Evolutionary conservation across 2,797 vertebrate species (phyloP).

Genomic region (Hippocampus kuda): DNA sequence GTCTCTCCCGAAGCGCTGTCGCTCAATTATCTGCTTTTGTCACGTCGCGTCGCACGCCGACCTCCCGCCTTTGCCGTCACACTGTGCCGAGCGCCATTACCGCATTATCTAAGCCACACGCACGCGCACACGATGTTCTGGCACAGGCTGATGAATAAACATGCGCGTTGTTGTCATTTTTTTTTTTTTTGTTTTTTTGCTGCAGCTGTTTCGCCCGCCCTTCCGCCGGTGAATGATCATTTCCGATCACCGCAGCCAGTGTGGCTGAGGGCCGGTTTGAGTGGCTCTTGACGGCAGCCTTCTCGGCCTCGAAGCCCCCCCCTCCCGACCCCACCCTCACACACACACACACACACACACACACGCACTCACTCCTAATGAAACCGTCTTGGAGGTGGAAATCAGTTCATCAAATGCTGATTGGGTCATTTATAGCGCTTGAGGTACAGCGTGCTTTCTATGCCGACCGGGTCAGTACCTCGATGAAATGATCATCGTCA

Average conservation of each 20-base stretch:
- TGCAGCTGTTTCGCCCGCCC: background rate
- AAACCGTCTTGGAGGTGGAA: background rate
- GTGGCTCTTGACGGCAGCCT: background rate
- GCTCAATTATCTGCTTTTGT: constrained; percentile 54
- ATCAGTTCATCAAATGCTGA: background rate
- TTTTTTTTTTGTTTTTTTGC: background rate
- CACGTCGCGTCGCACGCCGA: constrained; percentile 30
- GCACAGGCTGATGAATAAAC: constrained; percentile 36
- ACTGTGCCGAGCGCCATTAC: constrained; percentile 46
- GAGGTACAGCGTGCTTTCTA: background rate
- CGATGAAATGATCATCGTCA: too few relatives aligned
- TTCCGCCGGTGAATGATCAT: background rate
- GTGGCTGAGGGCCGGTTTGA: background rate
- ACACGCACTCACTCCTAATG: background rate
- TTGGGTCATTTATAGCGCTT: background rate
- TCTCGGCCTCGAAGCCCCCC: background rate
- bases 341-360: too few relatives aligned
- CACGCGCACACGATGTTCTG: constrained; percentile 13
- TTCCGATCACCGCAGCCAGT: background rate
- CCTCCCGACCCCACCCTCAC: too few relatives aligned
- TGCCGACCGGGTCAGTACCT: too few relatives aligned
- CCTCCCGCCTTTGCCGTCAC: constrained; percentile 31
- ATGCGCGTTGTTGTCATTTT: constrained; percentile 1
- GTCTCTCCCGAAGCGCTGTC: constrained; percentile 33
- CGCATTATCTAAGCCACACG: constrained; percentile 40